Percentiles rank a stretch among this genome's conserved stretches.
phyloP scores from a whole-genome alignment of 2,888 invertebrate genomes.

The Heliconius sara region DNA sequence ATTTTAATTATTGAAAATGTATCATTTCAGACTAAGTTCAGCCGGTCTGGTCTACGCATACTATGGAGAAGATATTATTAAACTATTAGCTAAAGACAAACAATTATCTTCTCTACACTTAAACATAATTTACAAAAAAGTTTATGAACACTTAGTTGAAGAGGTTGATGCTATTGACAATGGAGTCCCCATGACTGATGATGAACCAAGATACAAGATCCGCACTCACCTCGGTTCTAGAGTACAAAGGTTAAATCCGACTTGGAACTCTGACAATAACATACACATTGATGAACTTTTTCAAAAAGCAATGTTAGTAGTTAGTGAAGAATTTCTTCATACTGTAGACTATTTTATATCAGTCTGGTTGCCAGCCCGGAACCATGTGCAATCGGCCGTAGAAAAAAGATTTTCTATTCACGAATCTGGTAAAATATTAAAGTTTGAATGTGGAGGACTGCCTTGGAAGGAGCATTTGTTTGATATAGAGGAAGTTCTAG shows the following conservation, averaged over 20 bases:
- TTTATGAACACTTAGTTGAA: slow-evolving; percentile 94
- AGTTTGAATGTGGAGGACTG: slow-evolving; percentile 86
- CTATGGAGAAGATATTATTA: slow-evolving; percentile 92
- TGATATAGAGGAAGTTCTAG: slow-evolving; percentile 89
- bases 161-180: slow-evolving; percentile 99
- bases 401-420: slow-evolving; percentile 87
- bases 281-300: slow-evolving; percentile 86
- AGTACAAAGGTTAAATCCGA: slow-evolving; percentile 91
- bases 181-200: slow-evolving; percentile 93
- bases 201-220: slow-evolving; percentile 90
- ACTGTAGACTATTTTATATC: slow-evolving; percentile 85
- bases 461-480: slow-evolving; percentile 97
- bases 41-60: slow-evolving; percentile 96
- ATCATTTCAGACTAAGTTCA: slow-evolving; percentile 91
- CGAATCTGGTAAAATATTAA: slow-evolving; percentile 91
- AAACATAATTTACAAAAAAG: slow-evolving; percentile 85
- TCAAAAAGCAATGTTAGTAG: slow-evolving; percentile 89
- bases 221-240: slow-evolving; percentile 90
- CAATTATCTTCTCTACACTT: slow-evolving; percentile 77
- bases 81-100: slow-evolving; percentile 76
- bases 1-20: not conserved
- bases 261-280: slow-evolving; percentile 89
- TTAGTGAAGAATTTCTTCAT: slow-evolving; percentile 91
- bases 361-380: slow-evolving; percentile 94
- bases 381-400: slow-evolving; percentile 89